phyloP scores from a whole-genome alignment of 2,113 vertebrate genomes.

The Thunnus maccoyii region DNA sequence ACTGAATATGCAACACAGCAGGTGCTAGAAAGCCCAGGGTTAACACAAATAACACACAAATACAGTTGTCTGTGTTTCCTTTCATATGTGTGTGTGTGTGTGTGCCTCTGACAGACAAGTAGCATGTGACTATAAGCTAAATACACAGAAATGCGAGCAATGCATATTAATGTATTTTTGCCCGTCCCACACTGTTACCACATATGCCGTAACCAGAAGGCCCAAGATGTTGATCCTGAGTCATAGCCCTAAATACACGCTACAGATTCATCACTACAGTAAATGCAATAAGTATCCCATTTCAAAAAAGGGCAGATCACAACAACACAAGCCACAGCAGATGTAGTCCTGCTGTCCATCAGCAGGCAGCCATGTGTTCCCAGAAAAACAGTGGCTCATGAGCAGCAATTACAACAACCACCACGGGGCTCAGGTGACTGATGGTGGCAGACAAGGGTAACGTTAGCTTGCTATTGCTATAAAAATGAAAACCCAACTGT shows the following conservation, averaged over 20 bases:
- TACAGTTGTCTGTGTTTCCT: slow-evolving; percentile 22
- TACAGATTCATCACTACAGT: slow-evolving; percentile 5
- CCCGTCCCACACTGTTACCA: background rate
- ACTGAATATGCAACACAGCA: slow-evolving; percentile 63
- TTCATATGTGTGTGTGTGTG: background rate
- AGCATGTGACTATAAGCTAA: slow-evolving; percentile 11
- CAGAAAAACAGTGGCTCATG: background rate
- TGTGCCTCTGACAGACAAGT: slow-evolving; percentile 5
- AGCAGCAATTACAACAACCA: background rate
- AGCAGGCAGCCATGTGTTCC: slow-evolving; percentile 4
- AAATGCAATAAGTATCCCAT: background rate
- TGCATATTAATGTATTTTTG: slow-evolving; percentile 19
- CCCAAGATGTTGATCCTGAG: slow-evolving; percentile 3
- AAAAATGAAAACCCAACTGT: too few species aligned
- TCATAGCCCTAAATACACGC: slow-evolving; percentile 27
- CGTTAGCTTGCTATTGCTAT: too few species aligned
- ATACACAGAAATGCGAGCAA: slow-evolving; percentile 27
- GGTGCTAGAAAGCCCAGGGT: slow-evolving; percentile 55
- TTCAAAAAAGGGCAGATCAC: slow-evolving; percentile 30
- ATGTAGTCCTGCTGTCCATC: slow-evolving; percentile 19
- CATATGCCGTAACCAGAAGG: slow-evolving; percentile 12
- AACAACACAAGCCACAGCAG: slow-evolving; percentile 22
- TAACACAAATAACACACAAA: slow-evolving; percentile 15
- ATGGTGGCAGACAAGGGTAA: background rate
- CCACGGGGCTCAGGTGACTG: background rate